A percentile compares a stretch with the other conserved stretches of the same genome.
Evolutionary conservation across 2,888 invertebrate species (phyloP).

Genomic region (Epiblema foenella): DNA sequence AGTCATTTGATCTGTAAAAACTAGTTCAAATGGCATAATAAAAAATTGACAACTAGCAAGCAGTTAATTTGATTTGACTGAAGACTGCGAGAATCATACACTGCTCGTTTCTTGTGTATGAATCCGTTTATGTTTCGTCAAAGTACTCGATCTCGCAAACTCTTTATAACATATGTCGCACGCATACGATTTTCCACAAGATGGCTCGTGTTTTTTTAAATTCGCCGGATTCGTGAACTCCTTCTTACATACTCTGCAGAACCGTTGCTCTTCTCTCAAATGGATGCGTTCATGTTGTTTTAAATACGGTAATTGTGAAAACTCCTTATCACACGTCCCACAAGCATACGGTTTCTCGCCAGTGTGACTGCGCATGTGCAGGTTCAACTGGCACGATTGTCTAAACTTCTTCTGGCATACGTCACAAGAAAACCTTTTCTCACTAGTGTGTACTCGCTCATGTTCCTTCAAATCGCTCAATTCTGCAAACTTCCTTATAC

Average conservation of each 20-base stretch:
- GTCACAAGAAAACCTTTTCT: neutral
- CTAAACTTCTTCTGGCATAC: neutral
- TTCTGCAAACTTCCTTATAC: neutral
- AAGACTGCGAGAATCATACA: no score
- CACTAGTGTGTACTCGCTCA: neutral
- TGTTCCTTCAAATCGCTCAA: neutral
- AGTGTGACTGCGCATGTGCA: constrained; percentile 1
- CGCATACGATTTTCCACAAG: neutral
- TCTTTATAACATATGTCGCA: neutral
- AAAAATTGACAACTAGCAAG: no score
- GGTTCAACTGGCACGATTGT: neutral
- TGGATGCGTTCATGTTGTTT: neutral
- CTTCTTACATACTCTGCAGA: neutral
- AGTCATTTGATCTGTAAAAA: no score
- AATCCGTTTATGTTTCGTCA: neutral
- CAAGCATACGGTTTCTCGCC: neutral
- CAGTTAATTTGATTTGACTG: no score
- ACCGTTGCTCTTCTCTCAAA: neutral
- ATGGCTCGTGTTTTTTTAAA: neutral
- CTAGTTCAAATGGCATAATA: no score
- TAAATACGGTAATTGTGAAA: neutral
- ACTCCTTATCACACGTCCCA: neutral
- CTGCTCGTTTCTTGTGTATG: neutral
- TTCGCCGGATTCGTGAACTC: neutral
- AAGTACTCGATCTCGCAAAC: neutral